Evolutionary conservation across 1,140 invertebrate species (phyloP).

Genomic region (Oncopodura yosiiana): DNA sequence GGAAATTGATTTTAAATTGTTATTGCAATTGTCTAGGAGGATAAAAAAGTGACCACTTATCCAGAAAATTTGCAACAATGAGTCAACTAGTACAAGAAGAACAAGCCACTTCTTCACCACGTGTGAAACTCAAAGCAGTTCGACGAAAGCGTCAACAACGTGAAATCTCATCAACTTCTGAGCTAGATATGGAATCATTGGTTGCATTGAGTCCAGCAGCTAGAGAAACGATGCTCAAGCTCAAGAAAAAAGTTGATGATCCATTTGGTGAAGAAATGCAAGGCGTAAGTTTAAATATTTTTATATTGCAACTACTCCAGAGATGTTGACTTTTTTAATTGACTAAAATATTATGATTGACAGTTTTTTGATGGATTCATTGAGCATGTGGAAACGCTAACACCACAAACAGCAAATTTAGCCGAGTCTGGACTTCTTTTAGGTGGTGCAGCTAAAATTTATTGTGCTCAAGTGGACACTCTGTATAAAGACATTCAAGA

Average conservation of each 20-base stretch:
- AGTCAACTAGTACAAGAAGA: too few relatives aligned
- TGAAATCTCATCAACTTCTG: not conserved
- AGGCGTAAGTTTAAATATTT: not conserved
- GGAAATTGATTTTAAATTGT: too few relatives aligned
- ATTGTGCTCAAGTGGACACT: conserved; percentile 1
- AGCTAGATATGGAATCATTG: not conserved
- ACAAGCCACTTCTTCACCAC: not conserved
- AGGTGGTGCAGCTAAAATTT: conserved; percentile 6
- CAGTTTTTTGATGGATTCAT: conserved; percentile 6
- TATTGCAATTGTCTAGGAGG: too few relatives aligned
- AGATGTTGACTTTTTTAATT: not conserved
- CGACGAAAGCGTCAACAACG: not conserved
- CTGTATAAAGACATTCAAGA: not conserved
- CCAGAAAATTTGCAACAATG: not conserved
- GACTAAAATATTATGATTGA: too few relatives aligned
- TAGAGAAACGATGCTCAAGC: conserved; percentile 2
- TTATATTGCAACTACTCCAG: not conserved
- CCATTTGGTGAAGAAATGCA: conserved; percentile 4
- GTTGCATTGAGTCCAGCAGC: not conserved
- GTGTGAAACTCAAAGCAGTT: not conserved
- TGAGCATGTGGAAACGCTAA: not conserved
- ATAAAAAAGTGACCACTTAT: too few relatives aligned
- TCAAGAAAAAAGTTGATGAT: conserved; percentile 4
- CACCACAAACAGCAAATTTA: not conserved
- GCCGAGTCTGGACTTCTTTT: conserved; percentile 1